Evolutionary conservation across 2,888 invertebrate species (phyloP).

Genomic region (Podotricha telesiphe): DNA sequence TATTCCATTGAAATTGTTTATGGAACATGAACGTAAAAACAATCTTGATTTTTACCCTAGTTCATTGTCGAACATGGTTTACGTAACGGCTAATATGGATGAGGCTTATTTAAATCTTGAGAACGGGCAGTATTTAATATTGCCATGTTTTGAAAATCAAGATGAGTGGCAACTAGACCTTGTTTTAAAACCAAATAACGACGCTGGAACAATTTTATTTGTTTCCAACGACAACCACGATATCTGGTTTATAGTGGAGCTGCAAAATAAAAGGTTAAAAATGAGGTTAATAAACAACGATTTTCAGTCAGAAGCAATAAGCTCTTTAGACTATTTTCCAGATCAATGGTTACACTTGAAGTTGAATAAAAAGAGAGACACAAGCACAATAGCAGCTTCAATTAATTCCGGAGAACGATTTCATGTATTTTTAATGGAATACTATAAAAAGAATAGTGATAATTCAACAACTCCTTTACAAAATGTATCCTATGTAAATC

Average conservation of each 20-base stretch:
- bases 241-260: slow-evolving; percentile 62
- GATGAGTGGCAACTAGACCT: slow-evolving; percentile 69
- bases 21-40: slow-evolving; percentile 50
- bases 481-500: slow-evolving; percentile 19
- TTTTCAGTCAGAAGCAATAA: slow-evolving; percentile 62
- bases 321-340: slow-evolving; percentile 61
- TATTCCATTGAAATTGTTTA: slow-evolving; percentile 61
- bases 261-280: slow-evolving; percentile 71
- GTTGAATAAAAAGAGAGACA: slow-evolving; percentile 61
- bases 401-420: slow-evolving; percentile 70
- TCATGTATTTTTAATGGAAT: slow-evolving; percentile 58
- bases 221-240: slow-evolving; percentile 54
- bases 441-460: neutral
- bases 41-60: slow-evolving; percentile 57
- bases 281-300: slow-evolving; percentile 60
- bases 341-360: slow-evolving; percentile 72
- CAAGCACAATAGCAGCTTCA: slow-evolving; percentile 67
- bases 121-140: slow-evolving; percentile 64
- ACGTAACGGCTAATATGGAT: slow-evolving; percentile 64
- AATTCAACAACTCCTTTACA: neutral
- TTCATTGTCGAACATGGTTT: slow-evolving; percentile 66
- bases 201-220: slow-evolving; percentile 67
- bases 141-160: slow-evolving; percentile 68
- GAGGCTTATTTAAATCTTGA: slow-evolving; percentile 67
- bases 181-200: slow-evolving; percentile 65